Evolutionary conservation across 2,888 invertebrate species (phyloP).

Genomic region (Therioaphis trifolii): DNA sequence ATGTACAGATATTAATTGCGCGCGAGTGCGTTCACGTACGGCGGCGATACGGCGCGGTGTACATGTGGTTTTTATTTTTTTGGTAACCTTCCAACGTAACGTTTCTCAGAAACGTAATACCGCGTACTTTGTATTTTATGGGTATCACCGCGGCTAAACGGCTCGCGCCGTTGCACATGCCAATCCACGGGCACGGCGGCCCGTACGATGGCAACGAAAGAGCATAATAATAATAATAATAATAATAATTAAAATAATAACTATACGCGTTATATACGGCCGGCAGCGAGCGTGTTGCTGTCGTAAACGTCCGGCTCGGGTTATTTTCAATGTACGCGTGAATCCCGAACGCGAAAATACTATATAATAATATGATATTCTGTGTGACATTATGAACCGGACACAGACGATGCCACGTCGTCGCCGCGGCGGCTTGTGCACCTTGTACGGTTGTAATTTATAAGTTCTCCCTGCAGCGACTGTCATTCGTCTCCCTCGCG

Average conservation of each 20-base stretch:
- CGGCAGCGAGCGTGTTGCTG: neutral
- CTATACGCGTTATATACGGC: neutral
- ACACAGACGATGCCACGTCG: too few species aligned
- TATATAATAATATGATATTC: neutral
- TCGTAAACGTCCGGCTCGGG: slow-evolving; percentile 36
- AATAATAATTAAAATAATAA: too few species aligned
- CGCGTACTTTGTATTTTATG: slow-evolving; percentile 57
- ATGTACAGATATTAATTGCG: slow-evolving; percentile 1
- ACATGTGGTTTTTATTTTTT: slow-evolving; percentile 43
- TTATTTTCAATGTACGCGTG: slow-evolving; percentile 48
- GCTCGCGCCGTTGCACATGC: slow-evolving; percentile 15
- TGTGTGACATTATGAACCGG: too few species aligned
- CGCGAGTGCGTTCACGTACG: slow-evolving; percentile 2
- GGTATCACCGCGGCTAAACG: slow-evolving; percentile 27
- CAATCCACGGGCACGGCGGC: neutral
- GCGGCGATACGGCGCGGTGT: neutral
- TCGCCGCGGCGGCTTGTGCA: too few species aligned
- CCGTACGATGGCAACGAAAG: neutral
- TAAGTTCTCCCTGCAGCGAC: too few species aligned
- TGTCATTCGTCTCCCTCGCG: too few species aligned
- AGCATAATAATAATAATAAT: too few species aligned
- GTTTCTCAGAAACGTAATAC: slow-evolving; percentile 51
- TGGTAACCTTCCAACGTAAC: slow-evolving; percentile 49
- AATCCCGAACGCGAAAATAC: slow-evolving; percentile 15
- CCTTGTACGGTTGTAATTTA: too few species aligned